Evolutionary conservation across 2,113 vertebrate genomes (phyloP), one percentile per base, ranked within the genome.

Genomic region (Nannospalax galili): DNA sequence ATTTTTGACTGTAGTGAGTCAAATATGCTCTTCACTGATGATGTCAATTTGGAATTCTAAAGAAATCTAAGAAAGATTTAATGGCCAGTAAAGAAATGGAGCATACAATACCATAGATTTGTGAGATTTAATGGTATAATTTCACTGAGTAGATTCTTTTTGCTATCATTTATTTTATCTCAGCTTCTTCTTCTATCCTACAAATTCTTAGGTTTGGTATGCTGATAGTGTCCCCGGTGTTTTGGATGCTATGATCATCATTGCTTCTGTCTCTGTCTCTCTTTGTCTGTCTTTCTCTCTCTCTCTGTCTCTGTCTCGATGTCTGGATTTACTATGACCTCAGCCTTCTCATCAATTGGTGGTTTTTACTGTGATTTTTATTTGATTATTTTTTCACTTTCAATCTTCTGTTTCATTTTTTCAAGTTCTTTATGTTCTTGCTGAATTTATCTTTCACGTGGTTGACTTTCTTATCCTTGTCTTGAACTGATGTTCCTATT

Each of bases 121-220:
- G 11, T 2, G 10, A 78, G 11, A 79, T 15, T 32, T 22, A 58
- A 2, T 6, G 5, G 35, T 35, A 78, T n/a, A 79, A 24, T 58
- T 58, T 20, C 1, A 58, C 2, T 37, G 3, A 62, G 30, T 62
- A 62, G 0, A 62, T 62, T 81, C 35, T 30, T 4, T 62, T 40
- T 40, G 15, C 3, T n/a, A n/a, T n/a, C n/a, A 40, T 62, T 75
- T 40, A 16, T 75, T 75, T 75, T 3, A 72, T 9, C 1, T 48
- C 42, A 81, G 24, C 15, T 30, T 16, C n/a, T 4, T 40, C 0
- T 40, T 30, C 14, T 81, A 15, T 19, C 8, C 3, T 1, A 40
- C 30, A n/a, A 1, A 28, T 6, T 40, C n/a, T 0, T 9, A 40
- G n/a, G 7, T 14, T 17, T 37, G 7, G 19, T 62, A 10, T 28